Conservation (phyloP, 2,113 vertebrate species). For the Erythrocercus mccallii region DNA sequence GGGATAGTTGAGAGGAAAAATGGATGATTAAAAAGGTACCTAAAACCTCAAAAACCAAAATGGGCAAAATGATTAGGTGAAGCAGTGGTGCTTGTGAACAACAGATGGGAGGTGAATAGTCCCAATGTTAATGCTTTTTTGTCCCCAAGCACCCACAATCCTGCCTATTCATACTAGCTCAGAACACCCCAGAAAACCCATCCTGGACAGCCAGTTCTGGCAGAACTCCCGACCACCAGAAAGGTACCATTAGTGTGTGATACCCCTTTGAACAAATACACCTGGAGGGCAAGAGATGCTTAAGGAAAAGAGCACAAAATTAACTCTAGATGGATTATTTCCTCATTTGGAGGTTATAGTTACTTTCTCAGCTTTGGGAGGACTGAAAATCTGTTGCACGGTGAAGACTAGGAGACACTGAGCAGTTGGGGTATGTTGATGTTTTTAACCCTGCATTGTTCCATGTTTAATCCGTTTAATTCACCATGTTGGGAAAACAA, state of each 20-base stretch:
- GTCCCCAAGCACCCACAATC: neutral
- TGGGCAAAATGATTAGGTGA: neutral
- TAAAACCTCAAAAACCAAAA: neutral
- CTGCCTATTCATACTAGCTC: no score
- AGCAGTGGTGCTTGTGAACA: neutral
- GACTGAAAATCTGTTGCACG: neutral
- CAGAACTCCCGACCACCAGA: neutral
- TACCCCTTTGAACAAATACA: neutral
- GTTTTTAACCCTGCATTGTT: neutral
- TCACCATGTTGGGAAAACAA: neutral
- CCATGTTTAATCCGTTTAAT: neutral
- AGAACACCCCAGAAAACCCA: neutral
- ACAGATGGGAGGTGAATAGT: no score
- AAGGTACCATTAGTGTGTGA: neutral
- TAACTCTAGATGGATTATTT: neutral
- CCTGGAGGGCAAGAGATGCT: neutral
- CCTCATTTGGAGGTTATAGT: neutral
- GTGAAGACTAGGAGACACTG: neutral
- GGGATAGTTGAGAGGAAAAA: neutral
- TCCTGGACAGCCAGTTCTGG: neutral
- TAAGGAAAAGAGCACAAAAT: neutral
- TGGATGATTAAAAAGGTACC: neutral
- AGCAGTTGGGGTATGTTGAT: neutral
- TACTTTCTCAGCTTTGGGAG: neutral
- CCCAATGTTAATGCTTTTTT: neutral